phyloP scores from a whole-genome alignment of 2,113 vertebrate species.

The Cryptotis parvus region DNA sequence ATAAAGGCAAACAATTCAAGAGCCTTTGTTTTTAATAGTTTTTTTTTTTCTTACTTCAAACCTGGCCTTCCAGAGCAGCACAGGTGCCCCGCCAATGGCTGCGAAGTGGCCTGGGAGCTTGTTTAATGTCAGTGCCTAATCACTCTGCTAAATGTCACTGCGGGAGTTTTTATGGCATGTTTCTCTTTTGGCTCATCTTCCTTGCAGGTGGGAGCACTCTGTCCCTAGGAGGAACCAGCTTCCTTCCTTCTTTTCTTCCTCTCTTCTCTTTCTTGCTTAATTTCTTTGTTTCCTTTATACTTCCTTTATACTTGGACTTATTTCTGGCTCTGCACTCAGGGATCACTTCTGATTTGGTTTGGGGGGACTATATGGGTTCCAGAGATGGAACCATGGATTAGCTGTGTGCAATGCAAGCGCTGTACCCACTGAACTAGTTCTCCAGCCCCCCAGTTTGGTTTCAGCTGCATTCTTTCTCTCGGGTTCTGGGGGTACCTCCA shows the following conservation, averaged over 20 bases:
- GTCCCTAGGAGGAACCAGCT: not conserved
- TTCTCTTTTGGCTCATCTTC: not conserved
- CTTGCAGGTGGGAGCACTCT: not conserved
- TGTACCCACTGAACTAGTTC: too few relatives aligned
- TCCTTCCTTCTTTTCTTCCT: not conserved
- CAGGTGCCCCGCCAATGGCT: conserved; percentile 39
- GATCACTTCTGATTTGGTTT: too few relatives aligned
- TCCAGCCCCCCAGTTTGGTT: not conserved
- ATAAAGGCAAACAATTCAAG: not conserved
- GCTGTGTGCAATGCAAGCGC: too few relatives aligned
- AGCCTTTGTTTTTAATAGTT: conserved; percentile 53
- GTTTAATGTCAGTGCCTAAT: conserved; percentile 73
- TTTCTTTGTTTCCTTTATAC: too few relatives aligned
- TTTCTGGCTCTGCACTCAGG: too few relatives aligned
- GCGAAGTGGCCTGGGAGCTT: conserved; percentile 48
- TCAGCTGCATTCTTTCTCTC: not conserved
- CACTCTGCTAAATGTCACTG: conserved; percentile 71
- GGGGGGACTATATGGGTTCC: not conserved
- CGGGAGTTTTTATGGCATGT: not conserved
- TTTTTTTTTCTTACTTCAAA: not conserved
- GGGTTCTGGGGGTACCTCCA: not conserved
- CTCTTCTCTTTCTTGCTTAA: too few relatives aligned
- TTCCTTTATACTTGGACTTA: not conserved
- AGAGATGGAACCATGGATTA: not conserved
- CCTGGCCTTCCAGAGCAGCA: not conserved